Evolutionary conservation across 2,797 vertebrate genomes (phyloP).

Genomic region (Phalloptychus januarius): DNA sequence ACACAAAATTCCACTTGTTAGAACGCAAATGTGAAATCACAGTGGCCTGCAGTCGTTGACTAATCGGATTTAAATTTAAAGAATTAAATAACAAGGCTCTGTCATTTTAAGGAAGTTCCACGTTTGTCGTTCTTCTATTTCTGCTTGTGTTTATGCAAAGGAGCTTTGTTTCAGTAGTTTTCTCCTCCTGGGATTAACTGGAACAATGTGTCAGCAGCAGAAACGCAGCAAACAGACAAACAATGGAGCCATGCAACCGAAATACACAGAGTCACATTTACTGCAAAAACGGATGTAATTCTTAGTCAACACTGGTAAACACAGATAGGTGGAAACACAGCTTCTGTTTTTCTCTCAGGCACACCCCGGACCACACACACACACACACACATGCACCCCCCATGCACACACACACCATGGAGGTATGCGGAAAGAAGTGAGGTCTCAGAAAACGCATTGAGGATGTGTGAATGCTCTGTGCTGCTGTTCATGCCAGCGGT

Average conservation of each 20-base stretch:
- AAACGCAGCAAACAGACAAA: neutral
- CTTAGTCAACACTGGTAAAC: slow-evolving; percentile 9
- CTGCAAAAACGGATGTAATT: slow-evolving; percentile 17
- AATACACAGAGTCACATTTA: neutral
- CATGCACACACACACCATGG: neutral
- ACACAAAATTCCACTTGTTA: neutral
- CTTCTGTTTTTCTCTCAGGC: neutral
- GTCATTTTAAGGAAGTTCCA: neutral
- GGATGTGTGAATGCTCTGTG: neutral
- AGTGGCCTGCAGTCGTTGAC: neutral
- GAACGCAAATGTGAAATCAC: neutral
- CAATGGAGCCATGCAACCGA: neutral
- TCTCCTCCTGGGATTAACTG: slow-evolving; percentile 8
- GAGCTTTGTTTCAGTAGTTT: neutral
- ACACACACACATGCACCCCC: too few relatives aligned
- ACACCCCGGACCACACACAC: neutral
- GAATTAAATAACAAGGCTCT: neutral
- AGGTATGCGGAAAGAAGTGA: neutral
- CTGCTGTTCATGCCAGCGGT: neutral
- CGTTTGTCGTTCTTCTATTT: neutral
- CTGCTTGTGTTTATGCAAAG: neutral
- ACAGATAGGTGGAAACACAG: slow-evolving; percentile 4
- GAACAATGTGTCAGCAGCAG: slow-evolving; percentile 5
- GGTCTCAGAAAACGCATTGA: neutral
- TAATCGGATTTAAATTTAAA: neutral